Base-by-base conservation (phyloP, 2,113 vertebrate genomes). In the Muscicapa adusta region DNA sequence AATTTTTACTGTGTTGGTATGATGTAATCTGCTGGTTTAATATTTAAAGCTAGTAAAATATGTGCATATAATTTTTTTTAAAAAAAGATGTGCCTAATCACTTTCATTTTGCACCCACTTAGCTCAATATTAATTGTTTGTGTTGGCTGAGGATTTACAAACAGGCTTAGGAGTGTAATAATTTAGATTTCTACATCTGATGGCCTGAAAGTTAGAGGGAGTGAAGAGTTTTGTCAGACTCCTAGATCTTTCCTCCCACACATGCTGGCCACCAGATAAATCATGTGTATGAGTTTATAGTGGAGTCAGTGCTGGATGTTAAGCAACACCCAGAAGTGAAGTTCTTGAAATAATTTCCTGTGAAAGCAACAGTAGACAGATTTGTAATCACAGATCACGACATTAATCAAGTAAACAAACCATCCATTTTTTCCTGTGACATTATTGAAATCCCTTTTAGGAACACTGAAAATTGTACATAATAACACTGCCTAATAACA, bases 291-390 rank as follows among this genome's bases (percentile, higher is more conserved):
- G 91, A 94, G 91, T 93, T 96, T 94, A 87, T 78, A 96, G 94
- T 67, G 73, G 75, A 93, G 91, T 85, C 7, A 11, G 89, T 86
- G 80, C 81, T 96, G 85, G 91, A 95, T 95, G 92, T 96, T 96
- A 94, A 96, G 96, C 94, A 97, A 96, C 96, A 97, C 96, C 95
- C 94, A 97, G 81, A 95, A 97, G 92, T 96, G 92, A 96, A 96
- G 94, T 96, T 95, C 96, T 94, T 97, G 96, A 97, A 97, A 97
- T 97, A 95, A 96, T 97, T 97, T 97, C 96, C 97, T 96, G 94
- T 94, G 93, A 95, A 97, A 96, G 95, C 93, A 96, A 87, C 83
- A 96, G 96, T 73, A 96, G 96, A 94, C 95, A 96, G 96, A 96
- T 94, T 91, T 96, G 96, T 94, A 96, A 97, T 96, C 93, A 94